A percentile compares a stretch with the other conserved stretches of the same genome.
These are phyloP conservation scores for Papilio gigon DNA, from an alignment of 2,888 invertebrate species.

Conservation along the genomic window DNA sequence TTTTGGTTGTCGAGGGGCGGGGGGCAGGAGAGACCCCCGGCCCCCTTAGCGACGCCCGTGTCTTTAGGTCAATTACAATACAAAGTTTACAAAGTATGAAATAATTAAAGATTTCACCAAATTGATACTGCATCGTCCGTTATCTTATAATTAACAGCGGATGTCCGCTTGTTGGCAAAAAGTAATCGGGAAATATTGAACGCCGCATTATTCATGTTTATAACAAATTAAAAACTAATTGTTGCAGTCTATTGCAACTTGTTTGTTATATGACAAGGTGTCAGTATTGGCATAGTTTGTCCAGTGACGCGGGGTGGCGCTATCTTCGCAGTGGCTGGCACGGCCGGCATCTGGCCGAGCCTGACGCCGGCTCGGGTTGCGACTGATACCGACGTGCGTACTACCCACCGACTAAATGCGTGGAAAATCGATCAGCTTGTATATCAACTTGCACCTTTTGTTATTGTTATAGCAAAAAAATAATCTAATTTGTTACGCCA, in stretches of 20 bases:
- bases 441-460: slow-evolving; percentile 6
- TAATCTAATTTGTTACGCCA: background rate
- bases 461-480: background rate
- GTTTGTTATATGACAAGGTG: background rate
- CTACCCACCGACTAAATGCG: slow-evolving; percentile 1
- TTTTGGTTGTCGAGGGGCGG: too few species aligned
- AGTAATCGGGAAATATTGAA: background rate
- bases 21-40: too few species aligned
- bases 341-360: slow-evolving; percentile 67
- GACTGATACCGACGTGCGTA: slow-evolving; percentile 44
- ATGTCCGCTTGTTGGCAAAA: slow-evolving; percentile 11
- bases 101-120: slow-evolving; percentile 14
- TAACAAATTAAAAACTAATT: background rate
- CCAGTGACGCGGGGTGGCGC: slow-evolving; percentile 35
- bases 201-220: background rate
- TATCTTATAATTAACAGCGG: slow-evolving; percentile 8
- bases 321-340: slow-evolving; percentile 67
- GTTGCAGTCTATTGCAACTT: background rate
- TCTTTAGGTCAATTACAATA: background rate
- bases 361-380: slow-evolving; percentile 52
- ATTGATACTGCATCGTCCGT: background rate
- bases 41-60: too few species aligned
- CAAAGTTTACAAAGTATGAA: background rate
- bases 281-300: slow-evolving; percentile 1
- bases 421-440: background rate